These are phyloP conservation scores for Acleris cristana DNA, from an alignment of 2,888 invertebrate species.

Conservation along the genomic window DNA sequence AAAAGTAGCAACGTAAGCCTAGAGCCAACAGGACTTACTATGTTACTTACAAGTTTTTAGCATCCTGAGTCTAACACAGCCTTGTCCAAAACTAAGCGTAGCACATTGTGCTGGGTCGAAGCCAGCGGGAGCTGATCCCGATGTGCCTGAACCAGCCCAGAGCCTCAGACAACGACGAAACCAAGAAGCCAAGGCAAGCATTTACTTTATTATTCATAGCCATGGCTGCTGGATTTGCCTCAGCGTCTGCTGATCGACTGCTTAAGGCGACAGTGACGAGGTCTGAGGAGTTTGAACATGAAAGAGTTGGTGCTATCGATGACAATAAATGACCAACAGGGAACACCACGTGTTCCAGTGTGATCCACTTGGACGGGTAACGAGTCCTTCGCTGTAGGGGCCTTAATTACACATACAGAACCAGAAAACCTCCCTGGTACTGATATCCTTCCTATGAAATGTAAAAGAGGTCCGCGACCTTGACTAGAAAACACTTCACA, in stretches of 20 bases:
- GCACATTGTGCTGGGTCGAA: conserved; percentile 26
- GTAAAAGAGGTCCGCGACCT: neutral
- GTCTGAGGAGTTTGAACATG: conserved; percentile 7
- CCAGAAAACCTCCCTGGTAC: neutral
- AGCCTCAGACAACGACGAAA: conserved; percentile 14
- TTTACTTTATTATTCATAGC: conserved; percentile 9
- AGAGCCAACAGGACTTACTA: neutral
- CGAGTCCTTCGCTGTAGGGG: conserved; percentile 23
- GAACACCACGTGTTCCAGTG: neutral
- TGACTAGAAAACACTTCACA: conserved; percentile 11
- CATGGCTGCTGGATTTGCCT: neutral
- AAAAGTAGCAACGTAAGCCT: conserved; percentile 5
- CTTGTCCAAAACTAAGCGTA: conserved; percentile 15
- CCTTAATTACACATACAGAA: neutral
- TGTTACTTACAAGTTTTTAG: neutral
- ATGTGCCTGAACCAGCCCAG: conserved; percentile 18
- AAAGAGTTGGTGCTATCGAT: neutral
- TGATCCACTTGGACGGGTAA: conserved; percentile 22
- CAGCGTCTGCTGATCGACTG: neutral
- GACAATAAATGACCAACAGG: conserved; percentile 5
- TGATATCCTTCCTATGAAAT: neutral
- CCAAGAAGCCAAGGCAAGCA: conserved; percentile 14
- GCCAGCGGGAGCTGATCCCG: conserved; percentile 20
- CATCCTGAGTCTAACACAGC: conserved; percentile 30
- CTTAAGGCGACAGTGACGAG: conserved; percentile 12